Evolutionary conservation across 37 sponge, comb jelly and placozoan genomes (phyloP).

Genomic region (Diacarnus erythraeanus): DNA sequence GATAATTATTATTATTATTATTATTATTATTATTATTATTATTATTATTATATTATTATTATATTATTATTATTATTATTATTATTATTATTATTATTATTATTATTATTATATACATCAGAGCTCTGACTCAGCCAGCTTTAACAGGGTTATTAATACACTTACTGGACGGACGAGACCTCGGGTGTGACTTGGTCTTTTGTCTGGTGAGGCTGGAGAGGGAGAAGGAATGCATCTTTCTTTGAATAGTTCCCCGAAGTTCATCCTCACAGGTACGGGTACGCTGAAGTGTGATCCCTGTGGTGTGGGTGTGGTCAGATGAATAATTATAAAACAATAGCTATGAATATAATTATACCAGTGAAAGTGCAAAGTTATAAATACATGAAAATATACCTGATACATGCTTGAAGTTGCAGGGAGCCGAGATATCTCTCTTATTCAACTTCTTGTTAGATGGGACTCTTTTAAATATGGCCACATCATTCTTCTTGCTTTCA

Average conservation of each 20-base stretch:
- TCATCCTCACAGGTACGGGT: slow-evolving; percentile 34
- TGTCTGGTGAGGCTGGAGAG: slow-evolving; percentile 5
- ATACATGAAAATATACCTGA: slow-evolving; percentile 21
- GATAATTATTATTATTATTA: too few species aligned
- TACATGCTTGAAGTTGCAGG: slow-evolving; percentile 82
- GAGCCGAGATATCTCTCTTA: slow-evolving; percentile 75
- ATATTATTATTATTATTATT: too few species aligned
- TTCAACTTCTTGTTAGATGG: slow-evolving; percentile 17
- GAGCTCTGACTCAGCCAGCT: too few species aligned
- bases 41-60: too few species aligned
- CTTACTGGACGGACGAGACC: neutral
- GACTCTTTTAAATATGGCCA: slow-evolving; percentile 29
- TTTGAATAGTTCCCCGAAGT: slow-evolving; percentile 27
- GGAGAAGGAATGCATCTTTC: slow-evolving; percentile 36
- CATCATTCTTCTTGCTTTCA: slow-evolving; percentile 9
- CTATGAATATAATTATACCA: too few species aligned
- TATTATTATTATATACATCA: too few species aligned
- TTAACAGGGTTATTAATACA: neutral
- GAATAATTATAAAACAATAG: neutral
- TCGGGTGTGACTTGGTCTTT: slow-evolving; percentile 10
- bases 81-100: too few species aligned
- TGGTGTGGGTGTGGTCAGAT: neutral
- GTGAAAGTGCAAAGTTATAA: too few species aligned
- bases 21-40: too few species aligned
- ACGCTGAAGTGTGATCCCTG: slow-evolving; percentile 47